Evolutionary conservation across 1,140 invertebrate species (phyloP), one percentile per base, ranked within the genome.

Genomic region (Pissodes strobi): DNA sequence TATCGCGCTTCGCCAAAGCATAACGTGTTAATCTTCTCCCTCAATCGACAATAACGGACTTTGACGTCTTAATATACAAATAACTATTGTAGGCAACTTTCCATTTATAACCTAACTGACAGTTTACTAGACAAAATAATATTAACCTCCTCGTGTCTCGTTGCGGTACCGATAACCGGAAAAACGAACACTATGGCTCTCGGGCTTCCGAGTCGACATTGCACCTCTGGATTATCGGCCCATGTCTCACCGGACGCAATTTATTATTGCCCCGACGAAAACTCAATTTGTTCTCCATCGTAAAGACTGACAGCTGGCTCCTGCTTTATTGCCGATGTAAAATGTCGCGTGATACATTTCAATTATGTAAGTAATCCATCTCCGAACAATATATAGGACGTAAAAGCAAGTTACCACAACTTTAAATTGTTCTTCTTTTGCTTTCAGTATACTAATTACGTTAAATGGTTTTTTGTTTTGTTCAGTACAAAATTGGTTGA

Each of bases 231-330:
- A 70, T 69, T 69, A 69, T 69, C 64, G 59, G 49, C 27, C 64
- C 65, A 41, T 22, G 41, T 65, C 66, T 67, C 68, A 70, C 56
- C 66, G 68, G 64, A 67, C 64, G 39, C 71, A 65, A 72, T 72
- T 71, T 72, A 70, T 72, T 72, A 69, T 70, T 70, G 69, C 68
- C 68, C 62, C 67, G 61, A 59, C 65, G 61, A 66, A 72, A 72
- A 72, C 69, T 72, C 71, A 71, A 71, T 72, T 72, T 72, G 67
- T 69, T 69, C 55, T 60, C 49, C 68, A 65, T 68, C 69, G 66
- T 66, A 65, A 70, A 71, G 66, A 64, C 41, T 63, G 60, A 67
- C 60, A 46, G 66, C 46, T 51, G 53, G 52, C 55, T 49, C 19
- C 48, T 48, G 52, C 65, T 52, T 67, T 56, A 64, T 62, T 64